Evolutionary conservation across 1,140 invertebrate genomes (phyloP), one percentile per base, ranked within the genome.

Genomic region (Brachionus rotundiformis): DNA sequence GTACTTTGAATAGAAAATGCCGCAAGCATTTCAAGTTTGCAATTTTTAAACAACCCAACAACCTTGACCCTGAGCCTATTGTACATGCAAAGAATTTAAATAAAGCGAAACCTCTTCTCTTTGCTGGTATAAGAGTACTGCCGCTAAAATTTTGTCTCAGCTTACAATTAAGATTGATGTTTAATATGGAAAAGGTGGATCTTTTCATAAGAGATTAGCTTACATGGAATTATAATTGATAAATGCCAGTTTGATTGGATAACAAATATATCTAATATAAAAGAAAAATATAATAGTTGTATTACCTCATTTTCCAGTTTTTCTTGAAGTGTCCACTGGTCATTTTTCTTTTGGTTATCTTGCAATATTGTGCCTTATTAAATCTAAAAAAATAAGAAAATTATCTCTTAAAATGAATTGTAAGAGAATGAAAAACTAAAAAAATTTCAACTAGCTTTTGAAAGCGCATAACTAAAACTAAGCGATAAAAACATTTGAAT

Each of bases 301-400:
- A 44, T 13, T 79, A 79, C 76, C 76, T 79, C 76, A 79, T 79
- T 79, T 79, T 79, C 76, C 76, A 79, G 29, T 79, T 79, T 63
- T 79, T 79, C 59, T 79, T 79, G 19, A 79, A 79, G 36, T 79
- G 76, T 36, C 76, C 68, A 68, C 63, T 68, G 68, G n/a, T 73
- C 68, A 73, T 73, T 73, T 73, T 73, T 16, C 16, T 54, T 54
- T 54, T 16, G 23, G 47, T 8, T 54, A 25, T 0, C 3, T 73
- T 73, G 16, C 29, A 25, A 44, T 73, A 11, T 47, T 73, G 36
- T 29, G 36, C 11, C 16, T 44, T 31, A 44, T 73, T 71, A 11
- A 27, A 73, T 73, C 33, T 44, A 73, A 73, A 73, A 41, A 11
- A 31, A 25, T 13, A 25, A 44, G 1, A 44, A 71, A 3, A 71